phyloP scores from a whole-genome alignment of 2,113 vertebrate genomes.

The Chaetura pelagica region DNA sequence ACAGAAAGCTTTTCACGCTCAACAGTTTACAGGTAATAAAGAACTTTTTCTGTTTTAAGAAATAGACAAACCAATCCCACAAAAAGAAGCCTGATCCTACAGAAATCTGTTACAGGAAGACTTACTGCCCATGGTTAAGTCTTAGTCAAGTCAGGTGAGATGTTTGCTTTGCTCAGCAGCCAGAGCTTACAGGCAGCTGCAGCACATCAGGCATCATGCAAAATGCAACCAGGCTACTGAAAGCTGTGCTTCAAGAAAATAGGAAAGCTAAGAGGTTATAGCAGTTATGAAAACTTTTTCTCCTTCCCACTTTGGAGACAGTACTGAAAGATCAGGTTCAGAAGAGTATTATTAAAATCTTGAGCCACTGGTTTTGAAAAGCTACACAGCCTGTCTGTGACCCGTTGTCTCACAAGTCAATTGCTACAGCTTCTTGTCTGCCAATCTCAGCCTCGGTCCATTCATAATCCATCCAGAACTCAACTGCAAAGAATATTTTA shows the following conservation, averaged over 20 bases:
- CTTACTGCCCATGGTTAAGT: background rate
- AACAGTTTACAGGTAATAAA: background rate
- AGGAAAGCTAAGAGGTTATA: background rate
- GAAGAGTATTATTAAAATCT: background rate
- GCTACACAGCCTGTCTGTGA: background rate
- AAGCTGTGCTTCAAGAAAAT: background rate
- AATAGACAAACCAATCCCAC: background rate
- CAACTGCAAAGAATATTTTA: background rate
- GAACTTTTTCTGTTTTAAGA: background rate
- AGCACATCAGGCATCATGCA: background rate
- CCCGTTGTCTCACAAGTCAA: background rate
- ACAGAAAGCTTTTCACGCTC: background rate
- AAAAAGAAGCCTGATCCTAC: background rate
- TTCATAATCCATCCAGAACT: background rate
- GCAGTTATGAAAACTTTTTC: background rate
- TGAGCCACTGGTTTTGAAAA: background rate
- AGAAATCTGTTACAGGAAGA: background rate
- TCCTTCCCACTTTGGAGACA: background rate
- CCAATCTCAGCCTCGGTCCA: background rate
- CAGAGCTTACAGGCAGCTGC: background rate
- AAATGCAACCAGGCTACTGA: background rate
- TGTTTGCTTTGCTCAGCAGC: background rate
- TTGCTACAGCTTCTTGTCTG: background rate
- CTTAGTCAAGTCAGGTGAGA: background rate
- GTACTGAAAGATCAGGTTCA: background rate